phyloP scores from a whole-genome alignment of 2,797 vertebrate species.

The Eupleurogrammus muticus region DNA sequence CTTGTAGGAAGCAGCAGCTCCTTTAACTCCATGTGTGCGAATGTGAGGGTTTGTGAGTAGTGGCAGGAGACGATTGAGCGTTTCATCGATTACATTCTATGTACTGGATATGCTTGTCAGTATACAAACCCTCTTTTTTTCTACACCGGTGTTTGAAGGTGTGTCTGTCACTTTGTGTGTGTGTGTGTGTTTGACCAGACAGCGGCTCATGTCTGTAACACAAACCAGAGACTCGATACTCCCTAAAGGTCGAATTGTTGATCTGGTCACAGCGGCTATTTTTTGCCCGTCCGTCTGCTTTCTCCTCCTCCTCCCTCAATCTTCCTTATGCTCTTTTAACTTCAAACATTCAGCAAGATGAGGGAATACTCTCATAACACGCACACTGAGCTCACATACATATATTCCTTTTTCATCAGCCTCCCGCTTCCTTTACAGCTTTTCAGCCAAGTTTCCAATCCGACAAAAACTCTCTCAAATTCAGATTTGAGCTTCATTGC shows the following conservation, averaged over 20 bases:
- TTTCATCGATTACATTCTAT: conserved; percentile 29
- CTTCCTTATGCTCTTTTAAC: conserved; percentile 71
- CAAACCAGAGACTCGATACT: conserved; percentile 49
- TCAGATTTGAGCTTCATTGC: conserved; percentile 63
- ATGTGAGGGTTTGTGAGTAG: conserved; percentile 22
- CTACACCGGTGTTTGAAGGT: conserved; percentile 4
- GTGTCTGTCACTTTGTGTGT: conserved; percentile 8
- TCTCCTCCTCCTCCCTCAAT: conserved; percentile 45
- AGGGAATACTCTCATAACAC: conserved; percentile 52
- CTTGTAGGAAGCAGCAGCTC: neutral
- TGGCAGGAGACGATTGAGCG: conserved; percentile 18
- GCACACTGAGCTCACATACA: conserved; percentile 44
- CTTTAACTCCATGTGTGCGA: neutral
- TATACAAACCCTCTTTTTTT: conserved; percentile 7
- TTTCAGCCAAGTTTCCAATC: conserved; percentile 50
- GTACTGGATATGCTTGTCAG: conserved; percentile 40
- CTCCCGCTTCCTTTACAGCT: conserved; percentile 48
- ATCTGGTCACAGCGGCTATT: conserved; percentile 65
- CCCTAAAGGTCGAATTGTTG: conserved; percentile 61
- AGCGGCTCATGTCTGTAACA: conserved; percentile 42
- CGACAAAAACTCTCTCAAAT: conserved; percentile 54
- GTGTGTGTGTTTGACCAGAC: conserved; percentile 33
- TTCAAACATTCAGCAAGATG: conserved; percentile 62
- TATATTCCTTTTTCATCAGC: conserved; percentile 59
- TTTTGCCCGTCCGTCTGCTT: conserved; percentile 34